Conservation (phyloP, 1,140 invertebrate genomes). For the Thaumatotibia leucotreta region DNA sequence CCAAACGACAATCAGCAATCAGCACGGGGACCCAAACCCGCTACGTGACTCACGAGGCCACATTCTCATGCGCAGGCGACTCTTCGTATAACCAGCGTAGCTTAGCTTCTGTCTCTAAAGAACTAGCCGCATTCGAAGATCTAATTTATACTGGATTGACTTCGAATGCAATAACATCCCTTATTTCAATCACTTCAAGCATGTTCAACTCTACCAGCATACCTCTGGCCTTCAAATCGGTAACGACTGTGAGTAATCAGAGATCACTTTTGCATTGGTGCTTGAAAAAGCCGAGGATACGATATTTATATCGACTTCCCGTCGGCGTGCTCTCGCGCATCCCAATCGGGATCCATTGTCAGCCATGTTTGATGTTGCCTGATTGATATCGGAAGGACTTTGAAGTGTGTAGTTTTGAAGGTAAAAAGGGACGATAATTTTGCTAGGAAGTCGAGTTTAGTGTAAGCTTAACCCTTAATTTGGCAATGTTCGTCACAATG, state of each 20-base stretch:
- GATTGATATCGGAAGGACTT: neutral
- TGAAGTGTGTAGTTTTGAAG: neutral
- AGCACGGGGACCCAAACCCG: neutral
- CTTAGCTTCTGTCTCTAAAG: no score
- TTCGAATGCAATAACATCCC: neutral
- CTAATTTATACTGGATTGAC: neutral
- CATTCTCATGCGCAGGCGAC: neutral
- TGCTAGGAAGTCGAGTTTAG: no score
- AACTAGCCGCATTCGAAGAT: neutral
- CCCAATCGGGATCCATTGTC: slow-evolving; percentile 25
- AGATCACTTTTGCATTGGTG: neutral
- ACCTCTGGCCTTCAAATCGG: neutral
- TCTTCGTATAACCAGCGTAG: no score
- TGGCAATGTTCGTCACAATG: no score
- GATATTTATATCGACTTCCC: slow-evolving; percentile 29
- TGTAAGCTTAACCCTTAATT: no score
- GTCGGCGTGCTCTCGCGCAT: slow-evolving; percentile 33
- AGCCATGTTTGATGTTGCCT: neutral
- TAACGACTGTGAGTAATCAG: neutral
- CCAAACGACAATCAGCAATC: neutral
- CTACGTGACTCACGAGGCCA: neutral
- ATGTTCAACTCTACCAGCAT: neutral
- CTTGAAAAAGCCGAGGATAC: neutral
- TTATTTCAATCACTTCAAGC: neutral
- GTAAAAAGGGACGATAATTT: neutral